phyloP scores from a whole-genome alignment of 2,888 invertebrate species.

The Eurois occulta region DNA sequence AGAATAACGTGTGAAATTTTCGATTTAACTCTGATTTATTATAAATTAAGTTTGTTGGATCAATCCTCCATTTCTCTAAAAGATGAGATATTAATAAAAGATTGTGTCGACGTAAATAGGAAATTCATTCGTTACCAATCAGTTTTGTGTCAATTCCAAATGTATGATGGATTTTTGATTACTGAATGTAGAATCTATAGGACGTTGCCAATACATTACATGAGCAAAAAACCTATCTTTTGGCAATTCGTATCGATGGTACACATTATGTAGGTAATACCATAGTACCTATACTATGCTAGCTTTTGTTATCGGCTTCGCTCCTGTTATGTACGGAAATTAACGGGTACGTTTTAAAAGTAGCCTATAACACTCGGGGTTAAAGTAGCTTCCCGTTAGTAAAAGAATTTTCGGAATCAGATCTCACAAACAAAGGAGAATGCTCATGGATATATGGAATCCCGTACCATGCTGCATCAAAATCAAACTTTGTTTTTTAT shows the following conservation, averaged over 20 bases:
- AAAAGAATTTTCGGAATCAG: too few species aligned
- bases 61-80: slow-evolving; percentile 10
- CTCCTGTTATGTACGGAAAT: too few species aligned
- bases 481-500: too few species aligned
- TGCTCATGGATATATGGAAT: too few species aligned
- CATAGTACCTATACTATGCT: too few species aligned
- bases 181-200: not conserved
- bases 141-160: slow-evolving; percentile 17
- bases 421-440: too few species aligned
- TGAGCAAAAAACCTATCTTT: not conserved
- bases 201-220: not conserved
- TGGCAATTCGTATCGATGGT: not conserved
- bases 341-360: too few species aligned
- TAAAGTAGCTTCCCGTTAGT: too few species aligned
- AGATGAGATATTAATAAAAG: slow-evolving; percentile 37
- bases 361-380: too few species aligned
- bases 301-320: too few species aligned
- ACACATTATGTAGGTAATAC: too few species aligned
- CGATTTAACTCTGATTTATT: slow-evolving; percentile 51
- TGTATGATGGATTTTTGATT: slow-evolving; percentile 5
- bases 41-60: slow-evolving; percentile 21
- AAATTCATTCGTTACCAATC: slow-evolving; percentile 26
- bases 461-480: too few species aligned
- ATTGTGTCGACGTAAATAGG: slow-evolving; percentile 21
- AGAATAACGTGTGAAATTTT: slow-evolving; percentile 47